Base-by-base conservation (phyloP, 1,140 invertebrate genomes). In the Halyomorpha halys region DNA sequence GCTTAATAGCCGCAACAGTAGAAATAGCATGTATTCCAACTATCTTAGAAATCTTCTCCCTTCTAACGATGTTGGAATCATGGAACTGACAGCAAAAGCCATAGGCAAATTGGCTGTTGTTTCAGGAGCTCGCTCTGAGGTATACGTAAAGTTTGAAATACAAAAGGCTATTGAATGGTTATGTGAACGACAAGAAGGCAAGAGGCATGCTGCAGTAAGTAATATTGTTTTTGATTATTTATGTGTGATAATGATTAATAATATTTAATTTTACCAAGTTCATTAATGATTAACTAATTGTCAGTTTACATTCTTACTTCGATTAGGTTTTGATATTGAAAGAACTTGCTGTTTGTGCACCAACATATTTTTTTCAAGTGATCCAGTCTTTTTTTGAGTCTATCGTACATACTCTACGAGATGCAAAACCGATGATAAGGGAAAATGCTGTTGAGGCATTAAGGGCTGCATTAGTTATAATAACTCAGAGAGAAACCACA, bases 351-450 rank as follows among this genome's bases (percentile, higher is more conserved):
- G 85, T 94, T 18, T 91, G 91, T 15, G 93, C 96, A 76, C 95
- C 95, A 3, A 97, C 95, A 16, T 97, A 96, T 75, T 99, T 99
- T 75, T 98, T 97, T 74, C 94, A 98, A 77, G 92, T 97, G 81
- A 91, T 97, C 0, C 90, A 91, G 18, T 86, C 86, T 56, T 98
- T 98, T 75, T 98, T 98, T 75, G 94, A 98, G 66, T 81, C 90
- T 44, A 97, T 98, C 65, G 94, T 98, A 70, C 88, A 88, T 71
- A 91, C 92, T 3, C 83, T 98, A 34, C 83, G 89, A 64, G 94
- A 98, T 77, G 86, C 90, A 0, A 97, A 97, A 76, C 83, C 89
- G n/a, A 82, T 85, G 16, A 91, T 98, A 65, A 79, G 96, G 59
- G 92, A 98, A 75, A 87, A 87, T 8, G 94, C 94, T 11, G 91